Conservation (phyloP, 1,140 invertebrate genomes). For the Aricia agestis region DNA sequence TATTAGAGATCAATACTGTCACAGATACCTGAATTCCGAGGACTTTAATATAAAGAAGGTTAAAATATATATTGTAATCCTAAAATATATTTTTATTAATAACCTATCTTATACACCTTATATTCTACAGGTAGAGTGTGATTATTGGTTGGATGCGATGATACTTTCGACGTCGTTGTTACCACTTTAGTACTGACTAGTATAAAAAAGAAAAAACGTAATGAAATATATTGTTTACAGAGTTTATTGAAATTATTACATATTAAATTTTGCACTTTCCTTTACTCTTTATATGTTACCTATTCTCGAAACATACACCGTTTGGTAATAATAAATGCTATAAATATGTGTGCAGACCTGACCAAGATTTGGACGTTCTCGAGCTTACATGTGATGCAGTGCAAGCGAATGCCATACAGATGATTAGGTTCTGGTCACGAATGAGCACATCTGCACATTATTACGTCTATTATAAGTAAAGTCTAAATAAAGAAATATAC, state of each 20-base stretch:
- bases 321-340: conserved; percentile 76
- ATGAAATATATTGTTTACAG: conserved; percentile 69
- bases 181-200: conserved; percentile 14
- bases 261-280: conserved; percentile 75
- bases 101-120: conserved; percentile 9
- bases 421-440: neutral
- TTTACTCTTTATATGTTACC: conserved; percentile 65
- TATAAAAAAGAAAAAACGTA: conserved; percentile 42
- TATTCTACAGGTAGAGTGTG: conserved; percentile 47
- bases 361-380: conserved; percentile 54
- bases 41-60: conserved; percentile 5
- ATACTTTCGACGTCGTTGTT: conserved; percentile 28
- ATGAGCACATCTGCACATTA: conserved; percentile 25
- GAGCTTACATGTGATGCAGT: conserved; percentile 50
- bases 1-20: neutral
- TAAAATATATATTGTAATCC: conserved; percentile 13
- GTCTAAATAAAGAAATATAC: conserved; percentile 64
- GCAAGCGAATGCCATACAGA: neutral
- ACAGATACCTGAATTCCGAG: neutral
- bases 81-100: conserved; percentile 20
- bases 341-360: conserved; percentile 59
- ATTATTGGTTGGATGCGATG: conserved; percentile 46
- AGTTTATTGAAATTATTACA: conserved; percentile 73
- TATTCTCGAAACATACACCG: conserved; percentile 70
- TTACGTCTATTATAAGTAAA: conserved; percentile 30